phyloP scores from a whole-genome alignment of 2,797 vertebrate species.

The Alca torda region DNA sequence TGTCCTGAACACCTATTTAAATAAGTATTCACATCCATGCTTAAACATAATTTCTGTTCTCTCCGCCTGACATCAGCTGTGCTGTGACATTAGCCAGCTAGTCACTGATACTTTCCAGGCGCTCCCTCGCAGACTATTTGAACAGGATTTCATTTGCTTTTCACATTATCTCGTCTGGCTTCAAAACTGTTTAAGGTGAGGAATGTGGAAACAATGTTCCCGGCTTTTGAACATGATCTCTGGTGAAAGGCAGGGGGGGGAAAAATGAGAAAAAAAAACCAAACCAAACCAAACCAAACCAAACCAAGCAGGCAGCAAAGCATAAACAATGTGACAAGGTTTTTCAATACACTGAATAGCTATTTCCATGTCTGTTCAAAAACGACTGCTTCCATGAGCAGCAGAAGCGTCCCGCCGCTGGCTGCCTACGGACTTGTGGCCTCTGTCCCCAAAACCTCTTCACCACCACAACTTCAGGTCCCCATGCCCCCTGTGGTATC shows the following conservation, averaged over 20 bases:
- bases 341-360: background rate
- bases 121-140: background rate
- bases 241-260: background rate
- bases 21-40: background rate
- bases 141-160: background rate
- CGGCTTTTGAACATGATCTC: background rate
- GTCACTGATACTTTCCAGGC: background rate
- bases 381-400: background rate
- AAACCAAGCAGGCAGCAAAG: background rate
- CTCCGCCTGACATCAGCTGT: background rate
- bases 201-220: background rate
- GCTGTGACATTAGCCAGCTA: background rate
- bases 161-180: background rate
- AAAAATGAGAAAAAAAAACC: fast-evolving
- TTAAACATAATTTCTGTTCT: background rate
- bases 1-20: background rate
- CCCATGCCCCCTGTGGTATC: background rate
- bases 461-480: fast-evolving
- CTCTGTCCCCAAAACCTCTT: background rate
- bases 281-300: background rate
- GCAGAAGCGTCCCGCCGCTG: fast-evolving
- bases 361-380: background rate
- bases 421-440: background rate
- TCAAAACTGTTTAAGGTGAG: background rate
- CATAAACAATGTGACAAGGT: background rate